Evolutionary conservation across 1,140 invertebrate species (phyloP).

Genomic region (Aleiodes sp.): DNA sequence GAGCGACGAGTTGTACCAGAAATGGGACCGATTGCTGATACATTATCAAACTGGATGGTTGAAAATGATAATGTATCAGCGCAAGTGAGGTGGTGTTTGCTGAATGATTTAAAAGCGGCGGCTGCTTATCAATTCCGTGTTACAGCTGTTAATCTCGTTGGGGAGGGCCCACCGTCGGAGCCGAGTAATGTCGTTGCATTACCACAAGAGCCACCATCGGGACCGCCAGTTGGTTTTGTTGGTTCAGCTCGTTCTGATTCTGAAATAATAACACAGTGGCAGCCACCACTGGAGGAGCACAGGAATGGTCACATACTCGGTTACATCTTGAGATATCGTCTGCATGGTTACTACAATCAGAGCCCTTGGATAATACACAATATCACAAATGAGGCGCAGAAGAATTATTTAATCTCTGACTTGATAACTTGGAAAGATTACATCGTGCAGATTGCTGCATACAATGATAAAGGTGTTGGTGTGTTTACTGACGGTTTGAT

Average conservation of each 20-base stretch:
- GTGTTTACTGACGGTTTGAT: constrained; percentile 90
- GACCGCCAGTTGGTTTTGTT: constrained; percentile 88
- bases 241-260: constrained; percentile 91
- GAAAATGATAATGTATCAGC: constrained; percentile 88
- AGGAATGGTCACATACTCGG: constrained; percentile 95
- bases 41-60: constrained; percentile 87
- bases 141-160: constrained; percentile 93
- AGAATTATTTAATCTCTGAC: constrained; percentile 92
- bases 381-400: constrained; percentile 91
- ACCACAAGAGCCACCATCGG: constrained; percentile 93
- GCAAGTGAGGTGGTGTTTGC: constrained; percentile 78
- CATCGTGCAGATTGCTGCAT: constrained; percentile 95
- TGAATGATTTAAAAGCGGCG: constrained; percentile 91
- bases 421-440: constrained; percentile 99
- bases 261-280: constrained; percentile 98
- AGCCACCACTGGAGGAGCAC: constrained; percentile 90
- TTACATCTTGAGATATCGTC: constrained; percentile 89
- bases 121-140: constrained; percentile 96
- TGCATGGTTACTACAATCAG: constrained; percentile 86
- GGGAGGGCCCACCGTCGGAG: constrained; percentile 89
- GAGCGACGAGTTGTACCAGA: constrained; percentile 89
- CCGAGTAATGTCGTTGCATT: constrained; percentile 87
- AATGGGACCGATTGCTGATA: constrained; percentile 82
- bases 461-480: constrained; percentile 96
- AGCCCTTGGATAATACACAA: constrained; percentile 90